Conservation (phyloP, 1,140 invertebrate genomes). For the Drepana arcuata region DNA sequence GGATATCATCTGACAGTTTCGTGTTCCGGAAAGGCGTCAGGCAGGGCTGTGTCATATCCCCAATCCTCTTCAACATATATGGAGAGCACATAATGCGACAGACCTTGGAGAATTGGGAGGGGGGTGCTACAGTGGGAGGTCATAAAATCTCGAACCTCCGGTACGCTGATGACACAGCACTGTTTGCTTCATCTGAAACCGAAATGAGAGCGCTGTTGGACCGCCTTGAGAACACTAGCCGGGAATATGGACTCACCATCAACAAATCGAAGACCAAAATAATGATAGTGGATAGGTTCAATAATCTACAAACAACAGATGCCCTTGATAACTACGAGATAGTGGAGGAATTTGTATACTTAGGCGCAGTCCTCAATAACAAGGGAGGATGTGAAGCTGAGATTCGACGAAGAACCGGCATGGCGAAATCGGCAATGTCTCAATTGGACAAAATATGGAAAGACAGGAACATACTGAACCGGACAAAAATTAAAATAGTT, state of each 20-base stretch:
- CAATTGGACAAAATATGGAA: conserved; percentile 10
- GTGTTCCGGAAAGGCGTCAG: conserved; percentile 9
- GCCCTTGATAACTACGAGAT: neutral
- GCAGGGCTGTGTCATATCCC: conserved; percentile 12
- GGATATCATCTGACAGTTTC: conserved; percentile 2
- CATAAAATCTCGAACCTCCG: conserved; percentile 5
- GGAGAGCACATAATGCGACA: conserved; percentile 12
- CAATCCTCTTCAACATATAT: conserved; percentile 14
- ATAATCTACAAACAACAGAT: conserved; percentile 1
- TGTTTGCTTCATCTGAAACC: neutral
- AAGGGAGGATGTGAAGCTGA: neutral
- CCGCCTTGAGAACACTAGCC: neutral
- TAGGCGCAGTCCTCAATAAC: neutral
- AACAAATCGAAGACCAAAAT: neutral
- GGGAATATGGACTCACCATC: neutral
- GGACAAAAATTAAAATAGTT: conserved; percentile 9
- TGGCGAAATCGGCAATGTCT: conserved; percentile 8
- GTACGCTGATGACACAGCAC: conserved; percentile 8
- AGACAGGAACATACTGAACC: conserved; percentile 3
- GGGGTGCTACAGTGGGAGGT: conserved; percentile 4
- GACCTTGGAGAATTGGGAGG: conserved; percentile 8
- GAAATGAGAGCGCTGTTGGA: neutral
- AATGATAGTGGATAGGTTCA: neutral
- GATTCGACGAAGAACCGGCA: conserved; percentile 4
- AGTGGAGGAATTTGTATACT: neutral